Base-by-base conservation (phyloP, 2,797 vertebrate species). In the Luscinia megarhynchos region DNA sequence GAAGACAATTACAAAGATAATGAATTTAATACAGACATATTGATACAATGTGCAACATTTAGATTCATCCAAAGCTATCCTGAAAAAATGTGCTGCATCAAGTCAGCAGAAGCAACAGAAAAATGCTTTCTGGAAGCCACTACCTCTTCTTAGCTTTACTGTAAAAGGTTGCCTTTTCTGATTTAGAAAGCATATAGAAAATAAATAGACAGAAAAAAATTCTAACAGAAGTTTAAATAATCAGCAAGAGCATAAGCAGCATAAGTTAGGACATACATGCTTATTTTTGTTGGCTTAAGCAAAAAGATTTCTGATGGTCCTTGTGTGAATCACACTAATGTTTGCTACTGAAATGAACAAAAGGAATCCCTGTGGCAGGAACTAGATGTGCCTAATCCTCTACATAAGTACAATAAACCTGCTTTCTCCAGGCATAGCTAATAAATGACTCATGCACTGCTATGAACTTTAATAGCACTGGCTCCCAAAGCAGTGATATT, bases 361-460 rank as follows among this genome's bases (percentile, higher is more conserved):
- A 86, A 87, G 46, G n/a, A 64, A 72, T 67, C 50, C 69, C 82
- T 81, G 40, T 50, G 63, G 27, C 10, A 10, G 46, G 40, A 91
- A 67, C 46, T 83, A 43, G 45, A 83, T 70, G 68, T 55, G 43
- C 69, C 27, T 89, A 77, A 95, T 91, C 50, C 30, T 48, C 72
- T 72, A 29, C 6, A 8, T 17, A 64, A 9, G 51, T 80, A 84
- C 43, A 91, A 51, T 68, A 94, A 95, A 93, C 64, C 69, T 76
- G 58, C 34, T 48, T 87, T 82, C 90, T 93, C 75, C 72, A 74
- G 64, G 58, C 80, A 79, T 7, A 51, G 51, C 51, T 91, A 75
- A 68, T 72, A 89, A 92, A 88, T 85, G 59, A 87, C 67, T 95
- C 78, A 69, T 26, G 43, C 59, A 59, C 41, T 68, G 64, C 82